Evolutionary conservation across 2,888 invertebrate genomes (phyloP).

Genomic region (Agelastica alni): DNA sequence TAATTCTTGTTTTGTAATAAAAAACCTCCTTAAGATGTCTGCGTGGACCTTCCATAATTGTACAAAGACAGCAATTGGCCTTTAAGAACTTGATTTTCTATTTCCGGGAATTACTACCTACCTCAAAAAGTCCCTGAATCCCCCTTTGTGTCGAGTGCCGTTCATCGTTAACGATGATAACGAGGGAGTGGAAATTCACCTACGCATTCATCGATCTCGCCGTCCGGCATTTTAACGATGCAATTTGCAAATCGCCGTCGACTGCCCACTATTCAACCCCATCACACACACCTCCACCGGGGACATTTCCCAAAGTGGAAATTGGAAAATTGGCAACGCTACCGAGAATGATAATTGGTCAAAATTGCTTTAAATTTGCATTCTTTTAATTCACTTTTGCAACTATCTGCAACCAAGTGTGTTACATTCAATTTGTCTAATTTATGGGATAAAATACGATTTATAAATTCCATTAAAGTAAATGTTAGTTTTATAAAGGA

Average conservation of each 20-base stretch:
- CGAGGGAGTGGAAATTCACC: conserved; percentile 23
- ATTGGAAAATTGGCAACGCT: conserved; percentile 21
- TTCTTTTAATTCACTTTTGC: conserved; percentile 12
- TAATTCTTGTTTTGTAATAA: too few species aligned
- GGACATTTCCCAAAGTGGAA: conserved; percentile 19
- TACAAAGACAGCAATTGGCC: too few species aligned
- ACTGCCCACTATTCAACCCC: conserved; percentile 12
- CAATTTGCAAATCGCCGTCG: conserved; percentile 36
- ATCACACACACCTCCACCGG: conserved; percentile 15
- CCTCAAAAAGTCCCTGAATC: conserved; percentile 6
- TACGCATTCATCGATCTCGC: conserved; percentile 35
- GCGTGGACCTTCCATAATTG: too few species aligned
- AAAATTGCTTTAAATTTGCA: conserved; percentile 19
- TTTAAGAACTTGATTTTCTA: too few species aligned
- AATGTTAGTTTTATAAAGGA: too few species aligned
- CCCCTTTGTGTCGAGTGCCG: conserved; percentile 15
- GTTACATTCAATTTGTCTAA: not conserved
- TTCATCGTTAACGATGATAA: conserved; percentile 26
- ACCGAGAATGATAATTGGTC: conserved; percentile 17
- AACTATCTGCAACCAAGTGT: not conserved
- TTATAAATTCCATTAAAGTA: too few species aligned
- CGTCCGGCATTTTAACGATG: conserved; percentile 36
- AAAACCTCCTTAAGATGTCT: too few species aligned
- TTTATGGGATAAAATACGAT: too few species aligned
- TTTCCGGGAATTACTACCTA: too few species aligned